These are phyloP conservation scores for Blastobasis lacticolella DNA, from an alignment of 2,888 invertebrate genomes.

Conservation along the genomic window DNA sequence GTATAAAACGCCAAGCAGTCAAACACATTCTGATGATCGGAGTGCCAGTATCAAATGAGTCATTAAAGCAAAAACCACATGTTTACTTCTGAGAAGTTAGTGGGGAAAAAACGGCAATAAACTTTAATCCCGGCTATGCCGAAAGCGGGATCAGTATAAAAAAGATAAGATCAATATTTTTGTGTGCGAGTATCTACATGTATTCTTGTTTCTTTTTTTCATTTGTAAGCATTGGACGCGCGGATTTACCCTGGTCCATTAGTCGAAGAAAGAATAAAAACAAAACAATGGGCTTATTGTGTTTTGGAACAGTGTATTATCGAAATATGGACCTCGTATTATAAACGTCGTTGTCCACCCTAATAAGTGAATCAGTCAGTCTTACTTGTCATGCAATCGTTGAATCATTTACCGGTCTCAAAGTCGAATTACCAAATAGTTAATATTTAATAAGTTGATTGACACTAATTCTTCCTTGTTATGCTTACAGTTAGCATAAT, in stretches of 20 bases:
- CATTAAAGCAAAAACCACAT: conserved; percentile 11
- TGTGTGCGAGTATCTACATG: not conserved
- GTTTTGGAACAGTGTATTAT: too few relatives aligned
- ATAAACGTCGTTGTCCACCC: too few relatives aligned
- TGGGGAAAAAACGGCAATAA: conserved; percentile 16
- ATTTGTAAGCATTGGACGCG: not conserved
- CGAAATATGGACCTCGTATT: too few relatives aligned
- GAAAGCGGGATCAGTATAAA: not conserved
- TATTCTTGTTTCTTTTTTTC: not conserved
- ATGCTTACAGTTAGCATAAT: conserved; percentile 54
- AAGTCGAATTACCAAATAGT: not conserved
- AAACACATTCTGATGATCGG: not conserved
- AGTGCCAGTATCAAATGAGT: conserved; percentile 2
- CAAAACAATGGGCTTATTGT: too few relatives aligned
- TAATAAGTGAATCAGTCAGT: too few relatives aligned
- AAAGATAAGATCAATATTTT: not conserved
- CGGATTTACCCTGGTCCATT: not conserved
- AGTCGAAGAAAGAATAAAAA: not conserved
- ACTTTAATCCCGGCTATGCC: not conserved
- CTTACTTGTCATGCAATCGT: too few relatives aligned
- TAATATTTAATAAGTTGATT: conserved; percentile 31
- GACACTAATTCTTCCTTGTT: conserved; percentile 50
- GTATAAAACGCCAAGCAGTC: not conserved
- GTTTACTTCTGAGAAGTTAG: conserved; percentile 19
- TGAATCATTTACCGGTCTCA: too few relatives aligned